Evolutionary conservation across 2,113 vertebrate genomes (phyloP).

Genomic region (Gobiocypris rarus): DNA sequence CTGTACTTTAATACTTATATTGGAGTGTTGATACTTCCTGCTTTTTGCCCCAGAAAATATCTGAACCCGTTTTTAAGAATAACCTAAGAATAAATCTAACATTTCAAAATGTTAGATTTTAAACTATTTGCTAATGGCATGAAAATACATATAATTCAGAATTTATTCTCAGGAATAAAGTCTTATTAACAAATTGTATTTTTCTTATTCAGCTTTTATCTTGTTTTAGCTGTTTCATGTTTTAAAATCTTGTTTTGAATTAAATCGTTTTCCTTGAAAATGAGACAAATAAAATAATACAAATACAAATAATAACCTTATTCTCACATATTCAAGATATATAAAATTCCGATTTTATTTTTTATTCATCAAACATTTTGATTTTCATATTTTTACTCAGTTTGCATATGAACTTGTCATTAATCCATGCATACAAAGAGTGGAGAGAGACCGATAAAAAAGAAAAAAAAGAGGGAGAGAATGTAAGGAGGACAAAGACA

Average conservation of each 20-base stretch:
- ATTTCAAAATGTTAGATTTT: too few species aligned
- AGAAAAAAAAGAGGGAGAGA: constrained; percentile 11
- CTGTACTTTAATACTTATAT: constrained; percentile 13
- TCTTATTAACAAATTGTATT: neutral
- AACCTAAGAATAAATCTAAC: too few species aligned
- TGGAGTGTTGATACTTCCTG: neutral
- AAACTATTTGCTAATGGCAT: too few species aligned
- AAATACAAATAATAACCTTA: neutral
- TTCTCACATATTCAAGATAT: neutral
- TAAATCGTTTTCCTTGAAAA: neutral
- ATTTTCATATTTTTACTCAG: constrained; percentile 62
- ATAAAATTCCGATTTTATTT: neutral
- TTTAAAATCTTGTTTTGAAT: neutral
- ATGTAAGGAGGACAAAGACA: neutral
- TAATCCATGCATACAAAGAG: constrained; percentile 74
- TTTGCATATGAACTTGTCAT: constrained; percentile 72
- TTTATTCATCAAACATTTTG: constrained; percentile 26
- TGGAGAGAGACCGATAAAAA: constrained; percentile 53
- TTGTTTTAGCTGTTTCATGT: neutral
- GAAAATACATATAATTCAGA: too few species aligned
- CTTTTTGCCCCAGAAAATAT: neutral
- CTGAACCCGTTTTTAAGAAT: neutral
- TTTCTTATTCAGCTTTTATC: neutral
- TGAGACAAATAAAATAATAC: neutral
- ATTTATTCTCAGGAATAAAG: neutral